phyloP scores from a whole-genome alignment of 2,888 invertebrate genomes.

The Lasioglossum malachurum region DNA sequence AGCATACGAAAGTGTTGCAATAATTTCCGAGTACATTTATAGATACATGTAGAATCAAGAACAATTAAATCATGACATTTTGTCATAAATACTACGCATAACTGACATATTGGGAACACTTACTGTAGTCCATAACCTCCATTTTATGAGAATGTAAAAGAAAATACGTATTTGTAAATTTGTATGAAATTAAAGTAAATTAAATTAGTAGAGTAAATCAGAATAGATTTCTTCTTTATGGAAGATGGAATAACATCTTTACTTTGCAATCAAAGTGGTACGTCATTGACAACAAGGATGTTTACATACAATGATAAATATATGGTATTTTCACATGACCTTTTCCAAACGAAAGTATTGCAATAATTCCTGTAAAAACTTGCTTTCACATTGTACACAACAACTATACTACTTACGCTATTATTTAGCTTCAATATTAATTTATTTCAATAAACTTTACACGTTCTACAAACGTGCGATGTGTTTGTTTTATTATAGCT shows the following conservation, averaged over 20 bases:
- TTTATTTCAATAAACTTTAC: slow-evolving; percentile 8
- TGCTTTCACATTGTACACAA: neutral
- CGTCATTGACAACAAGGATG: neutral
- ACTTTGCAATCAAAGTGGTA: neutral
- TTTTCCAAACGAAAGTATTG: slow-evolving; percentile 14
- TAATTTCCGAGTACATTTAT: slow-evolving; percentile 4
- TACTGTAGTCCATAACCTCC: slow-evolving; percentile 62
- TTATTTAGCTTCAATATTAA: slow-evolving; percentile 12
- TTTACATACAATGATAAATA: slow-evolving; percentile 15
- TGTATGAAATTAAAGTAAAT: neutral
- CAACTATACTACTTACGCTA: slow-evolving; percentile 24
- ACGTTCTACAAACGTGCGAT: neutral
- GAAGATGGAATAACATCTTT: neutral
- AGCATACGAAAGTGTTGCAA: neutral
- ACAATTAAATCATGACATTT: slow-evolving; percentile 12
- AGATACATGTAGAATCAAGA: neutral
- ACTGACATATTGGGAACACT: slow-evolving; percentile 27
- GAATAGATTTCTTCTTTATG: neutral
- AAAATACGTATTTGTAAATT: neutral
- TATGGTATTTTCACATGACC: slow-evolving; percentile 23
- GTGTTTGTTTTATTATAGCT: neutral
- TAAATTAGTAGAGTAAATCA: neutral
- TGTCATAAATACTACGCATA: neutral
- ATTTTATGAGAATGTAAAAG: slow-evolving; percentile 13
- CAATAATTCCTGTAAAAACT: neutral